Evolutionary conservation across 2,113 vertebrate genomes (phyloP), one percentile per base, ranked within the genome.

Genomic region (Eulacestoma nigropectus): DNA sequence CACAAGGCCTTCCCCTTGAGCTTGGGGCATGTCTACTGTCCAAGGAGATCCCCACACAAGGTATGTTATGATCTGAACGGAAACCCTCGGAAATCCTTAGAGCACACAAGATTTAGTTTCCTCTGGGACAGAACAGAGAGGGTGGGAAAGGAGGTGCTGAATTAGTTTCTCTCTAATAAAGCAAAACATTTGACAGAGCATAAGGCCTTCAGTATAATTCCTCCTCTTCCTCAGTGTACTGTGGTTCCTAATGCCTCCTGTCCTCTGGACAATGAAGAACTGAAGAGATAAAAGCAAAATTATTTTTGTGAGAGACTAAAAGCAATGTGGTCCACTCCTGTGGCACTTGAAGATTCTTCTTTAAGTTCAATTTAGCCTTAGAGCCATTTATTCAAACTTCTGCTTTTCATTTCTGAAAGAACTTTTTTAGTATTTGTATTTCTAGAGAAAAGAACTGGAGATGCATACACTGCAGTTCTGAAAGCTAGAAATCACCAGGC

Each of bases 1-100:
- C n/a, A 56, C 3, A 1, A 2, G 2, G 20, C 7, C 15, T 35
- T 21, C 9, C 4, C 20, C 20, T 19, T 50, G 27, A 17, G 6
- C 39, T 32, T 11, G 13, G 9, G 13, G 4, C 33, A 57, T 25
- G 10, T 2, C 46, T 63, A 22, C 35, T 0, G 3, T 41, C 25
- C 44, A 49, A 80, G 49, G 30, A 79, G 20, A 70, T 14, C 8
- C 8, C 8, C 16, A 42, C 6, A 25, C 0, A 2, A 29, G 20
- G 10, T 29, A 18, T 37, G 16, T 32, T 49, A 39, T 20, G 4
- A 35, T 55, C 30, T 6, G 4, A 15, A 20, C 8, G 27, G n/a
- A 22, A 94, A 90, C 56, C 4, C 3, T 7, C 25, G 64, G 47
- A 47, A 59, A 60, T 30, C 63, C 53, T 64, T 22, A 67, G 21